Base-by-base conservation (phyloP, 1,140 invertebrate species). In the Drosophila ananassae region DNA sequence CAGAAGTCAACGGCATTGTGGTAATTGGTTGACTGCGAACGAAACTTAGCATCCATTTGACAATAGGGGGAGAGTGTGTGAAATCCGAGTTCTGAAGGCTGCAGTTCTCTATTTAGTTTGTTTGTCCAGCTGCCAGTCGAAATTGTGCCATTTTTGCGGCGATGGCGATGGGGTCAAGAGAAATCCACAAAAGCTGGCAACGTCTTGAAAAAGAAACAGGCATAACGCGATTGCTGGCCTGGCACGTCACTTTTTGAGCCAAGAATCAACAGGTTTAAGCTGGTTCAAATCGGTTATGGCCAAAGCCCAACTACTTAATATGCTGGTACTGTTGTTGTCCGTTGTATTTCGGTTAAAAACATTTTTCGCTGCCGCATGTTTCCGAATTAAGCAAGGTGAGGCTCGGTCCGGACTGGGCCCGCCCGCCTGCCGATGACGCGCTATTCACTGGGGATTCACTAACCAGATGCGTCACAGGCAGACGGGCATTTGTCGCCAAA, bases 211-310 rank as follows among this genome's bases (percentile, higher is more conserved):
- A 7, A 71, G 17, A 67, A 53, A 44, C 30, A 13, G 30, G 51
- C 41, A 48, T 54, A 69, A 48, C 39, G 58, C 58, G 34, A 53
- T 53, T 53, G 48, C 9, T 22, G 34, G 51, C 37, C 71, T 39
- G 56, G 37, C 51, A 51, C 32, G 46, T 53, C 34, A 39, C 24
- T 47, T 47, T 44, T 12, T 28, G 3, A 44, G 21, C 22, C 63
- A 41, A 62, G 50, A 52, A 71, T 68, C 57, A 73, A 69, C 82
- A 75, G 81, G 81, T 87, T 87, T 48, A 68, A 85, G 81, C 81
- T 67, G 74, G 82, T 78, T 85, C 59, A 51, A 69, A 67, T 81
- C 77, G 58, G 77, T 57, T 63, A 21, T 10, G 56, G 25, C 44
- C 54, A 34, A 57, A 72, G 64, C 62, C 50, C 58, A 60, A 54